Evolutionary conservation across 1,140 invertebrate species (phyloP).

Genomic region (Laodelphax striatellus): DNA sequence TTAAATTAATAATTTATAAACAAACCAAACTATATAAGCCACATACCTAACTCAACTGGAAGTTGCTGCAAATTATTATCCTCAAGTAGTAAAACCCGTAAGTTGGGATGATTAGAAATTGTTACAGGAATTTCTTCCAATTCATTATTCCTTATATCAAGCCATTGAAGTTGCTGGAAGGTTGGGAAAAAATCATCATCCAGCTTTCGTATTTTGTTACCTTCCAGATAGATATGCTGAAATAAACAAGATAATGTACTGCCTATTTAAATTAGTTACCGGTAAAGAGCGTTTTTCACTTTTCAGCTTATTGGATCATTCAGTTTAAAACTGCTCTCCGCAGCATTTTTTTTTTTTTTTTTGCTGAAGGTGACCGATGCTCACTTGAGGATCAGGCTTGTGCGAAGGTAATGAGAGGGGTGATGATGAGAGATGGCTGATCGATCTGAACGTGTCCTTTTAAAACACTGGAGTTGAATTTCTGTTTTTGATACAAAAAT

Average conservation of each 20-base stretch:
- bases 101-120: conserved; percentile 36
- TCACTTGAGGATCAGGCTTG: no score
- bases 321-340: no score
- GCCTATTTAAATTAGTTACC: no score
- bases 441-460: no score
- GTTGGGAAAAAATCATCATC: conserved; percentile 38
- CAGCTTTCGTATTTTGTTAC: conserved; percentile 36
- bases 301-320: no score
- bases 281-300: no score
- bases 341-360: no score
- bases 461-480: no score
- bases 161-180: conserved; percentile 38
- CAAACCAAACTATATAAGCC: not conserved
- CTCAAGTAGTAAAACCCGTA: conserved; percentile 42
- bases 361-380: no score
- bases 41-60: conserved; percentile 41
- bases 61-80: conserved; percentile 40
- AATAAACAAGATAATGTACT: conserved; percentile 9
- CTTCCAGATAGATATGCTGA: conserved; percentile 43
- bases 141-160: conserved; percentile 43
- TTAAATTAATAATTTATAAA: not conserved
- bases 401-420: no score
- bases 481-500: no score
- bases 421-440: no score
- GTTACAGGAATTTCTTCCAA: conserved; percentile 35